These are phyloP conservation scores for Hestina assimilis DNA, from an alignment of 1,140 invertebrate genomes.

Conservation along the genomic window DNA sequence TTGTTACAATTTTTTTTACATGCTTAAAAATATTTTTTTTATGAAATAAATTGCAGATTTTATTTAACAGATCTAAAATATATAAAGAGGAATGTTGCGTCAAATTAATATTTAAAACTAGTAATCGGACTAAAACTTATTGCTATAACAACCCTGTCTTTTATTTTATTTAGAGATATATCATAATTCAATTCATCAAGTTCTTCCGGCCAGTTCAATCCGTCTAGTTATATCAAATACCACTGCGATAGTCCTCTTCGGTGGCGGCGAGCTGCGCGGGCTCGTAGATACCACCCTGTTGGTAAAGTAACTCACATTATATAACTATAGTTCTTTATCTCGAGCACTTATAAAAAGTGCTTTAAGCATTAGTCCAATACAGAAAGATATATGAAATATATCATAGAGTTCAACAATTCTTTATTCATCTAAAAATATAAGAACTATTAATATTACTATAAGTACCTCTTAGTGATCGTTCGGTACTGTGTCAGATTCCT, in stretches of 20 bases:
- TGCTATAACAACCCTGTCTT: slow-evolving; percentile 2
- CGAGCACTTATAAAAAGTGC: too few relatives aligned
- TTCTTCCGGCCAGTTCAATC: background rate
- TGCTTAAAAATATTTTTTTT: background rate
- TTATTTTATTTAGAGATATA: background rate
- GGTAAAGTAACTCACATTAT: too few relatives aligned
- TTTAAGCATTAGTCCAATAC: too few relatives aligned
- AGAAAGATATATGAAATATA: too few relatives aligned
- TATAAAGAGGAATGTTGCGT: slow-evolving; percentile 1
- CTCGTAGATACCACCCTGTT: slow-evolving; percentile 47
- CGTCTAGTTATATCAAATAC: slow-evolving; percentile 28
- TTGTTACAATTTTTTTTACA: too few relatives aligned
- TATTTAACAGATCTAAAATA: too few relatives aligned
- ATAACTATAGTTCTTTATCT: too few relatives aligned
- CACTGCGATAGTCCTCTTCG: slow-evolving; percentile 39
- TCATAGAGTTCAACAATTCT: too few relatives aligned
- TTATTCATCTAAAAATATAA: too few relatives aligned
- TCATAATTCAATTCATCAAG: background rate
- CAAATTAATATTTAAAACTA: background rate
- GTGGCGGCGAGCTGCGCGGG: slow-evolving; percentile 26
- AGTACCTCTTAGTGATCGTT: slow-evolving; percentile 53
- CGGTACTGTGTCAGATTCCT: slow-evolving; percentile 41
- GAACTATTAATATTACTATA: background rate
- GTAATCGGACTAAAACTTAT: background rate
- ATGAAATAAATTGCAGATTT: too few relatives aligned